Conservation (phyloP, 2,113 vertebrate species). For the Pelodiscus sinensis region DNA sequence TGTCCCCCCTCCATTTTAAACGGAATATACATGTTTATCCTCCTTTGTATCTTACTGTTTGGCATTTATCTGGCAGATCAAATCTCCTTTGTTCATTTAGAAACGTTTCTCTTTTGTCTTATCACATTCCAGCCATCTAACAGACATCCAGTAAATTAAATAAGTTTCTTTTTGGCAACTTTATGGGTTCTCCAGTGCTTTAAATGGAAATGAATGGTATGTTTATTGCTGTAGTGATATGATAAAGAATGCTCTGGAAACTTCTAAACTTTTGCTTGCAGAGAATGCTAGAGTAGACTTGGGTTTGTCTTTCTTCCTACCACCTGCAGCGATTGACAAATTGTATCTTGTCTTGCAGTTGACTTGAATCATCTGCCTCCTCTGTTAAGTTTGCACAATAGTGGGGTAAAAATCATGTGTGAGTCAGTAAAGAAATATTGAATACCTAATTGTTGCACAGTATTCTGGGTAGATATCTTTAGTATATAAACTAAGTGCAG, state of each 20-base stretch:
- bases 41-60: not conserved
- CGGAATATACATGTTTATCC: constrained; percentile 23
- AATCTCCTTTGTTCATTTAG: constrained; percentile 1
- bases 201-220: constrained; percentile 13
- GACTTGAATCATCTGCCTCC: not conserved
- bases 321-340: not conserved
- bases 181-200: constrained; percentile 32
- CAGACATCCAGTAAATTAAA: not conserved
- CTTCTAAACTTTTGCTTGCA: constrained; percentile 10
- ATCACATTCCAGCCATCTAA: not conserved
- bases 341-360: constrained; percentile 17
- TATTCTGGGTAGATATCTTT: constrained; percentile 70
- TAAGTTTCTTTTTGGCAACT: not conserved
- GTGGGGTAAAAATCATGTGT: constrained; percentile 34
- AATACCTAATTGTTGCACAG: constrained; percentile 52
- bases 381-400: not conserved
- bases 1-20: constrained; percentile 23
- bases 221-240: constrained; percentile 41
- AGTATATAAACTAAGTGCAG: constrained; percentile 65
- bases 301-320: not conserved
- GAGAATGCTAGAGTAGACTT: not conserved
- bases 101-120: constrained; percentile 2
- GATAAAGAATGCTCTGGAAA: constrained; percentile 21
- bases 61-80: not conserved
- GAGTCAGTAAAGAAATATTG: constrained; percentile 47